Evolutionary conservation across 2,888 invertebrate species (phyloP).

Genomic region (Phlogophora meticulosa): DNA sequence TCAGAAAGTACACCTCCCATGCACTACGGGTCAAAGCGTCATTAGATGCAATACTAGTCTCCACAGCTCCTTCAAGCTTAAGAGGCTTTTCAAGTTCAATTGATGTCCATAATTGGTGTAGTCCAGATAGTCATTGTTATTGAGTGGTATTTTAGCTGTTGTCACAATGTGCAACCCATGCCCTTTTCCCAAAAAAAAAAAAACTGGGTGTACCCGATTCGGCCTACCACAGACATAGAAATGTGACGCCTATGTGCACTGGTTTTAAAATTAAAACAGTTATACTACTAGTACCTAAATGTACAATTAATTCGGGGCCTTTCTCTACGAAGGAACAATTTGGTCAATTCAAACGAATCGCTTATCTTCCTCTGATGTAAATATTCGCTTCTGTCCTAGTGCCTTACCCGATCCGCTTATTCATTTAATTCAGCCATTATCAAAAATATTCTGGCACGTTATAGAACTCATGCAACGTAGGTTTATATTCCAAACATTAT

Average conservation of each 20-base stretch:
- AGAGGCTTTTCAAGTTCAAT: background rate
- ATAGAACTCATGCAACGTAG: conserved; percentile 55
- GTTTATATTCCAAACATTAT: conserved; percentile 54
- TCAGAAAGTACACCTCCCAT: conserved; percentile 5
- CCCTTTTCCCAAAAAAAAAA: background rate
- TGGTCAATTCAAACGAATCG: conserved; percentile 68
- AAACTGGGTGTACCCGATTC: background rate
- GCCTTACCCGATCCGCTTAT: conserved; percentile 64
- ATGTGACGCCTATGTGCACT: background rate
- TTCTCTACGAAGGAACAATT: conserved; percentile 59
- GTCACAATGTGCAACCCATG: background rate
- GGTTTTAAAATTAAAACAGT: background rate
- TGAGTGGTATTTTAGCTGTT: background rate
- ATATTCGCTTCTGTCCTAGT: conserved; percentile 65
- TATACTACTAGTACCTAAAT: conserved; percentile 17
- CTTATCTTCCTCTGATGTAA: conserved; percentile 31
- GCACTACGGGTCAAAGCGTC: background rate
- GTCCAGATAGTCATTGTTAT: background rate
- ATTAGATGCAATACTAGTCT: background rate
- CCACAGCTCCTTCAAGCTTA: background rate
- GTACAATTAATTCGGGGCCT: conserved; percentile 41
- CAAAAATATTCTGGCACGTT: conserved; percentile 39
- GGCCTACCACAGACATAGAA: background rate
- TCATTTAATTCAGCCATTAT: conserved; percentile 37
- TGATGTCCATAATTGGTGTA: background rate